Percentiles rank a stretch among this genome's conserved stretches.
Conservation (phyloP, 2,797 vertebrate species). For the Pempheris klunzingeri region DNA sequence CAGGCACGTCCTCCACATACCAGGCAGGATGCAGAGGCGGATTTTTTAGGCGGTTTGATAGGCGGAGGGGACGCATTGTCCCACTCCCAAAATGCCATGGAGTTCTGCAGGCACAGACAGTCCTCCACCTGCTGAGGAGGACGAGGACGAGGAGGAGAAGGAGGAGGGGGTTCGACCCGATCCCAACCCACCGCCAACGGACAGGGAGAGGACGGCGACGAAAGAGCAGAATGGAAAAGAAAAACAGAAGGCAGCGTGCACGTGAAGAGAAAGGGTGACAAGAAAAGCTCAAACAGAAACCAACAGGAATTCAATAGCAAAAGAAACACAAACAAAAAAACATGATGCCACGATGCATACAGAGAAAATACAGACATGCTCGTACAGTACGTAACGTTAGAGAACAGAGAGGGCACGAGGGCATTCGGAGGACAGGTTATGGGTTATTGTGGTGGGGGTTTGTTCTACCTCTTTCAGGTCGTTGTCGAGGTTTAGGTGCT, state of each 20-base stretch:
- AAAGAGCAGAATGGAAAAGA: slow-evolving; percentile 55
- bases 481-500: slow-evolving; percentile 89
- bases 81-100: slow-evolving; percentile 96
- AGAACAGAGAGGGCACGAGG: neutral
- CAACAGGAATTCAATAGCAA: neutral
- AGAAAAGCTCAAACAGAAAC: slow-evolving; percentile 10
- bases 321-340: slow-evolving; percentile 8
- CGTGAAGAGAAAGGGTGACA: slow-evolving; percentile 46
- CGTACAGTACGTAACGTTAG: neutral
- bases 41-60: slow-evolving; percentile 94
- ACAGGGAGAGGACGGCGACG: slow-evolving; percentile 36
- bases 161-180: slow-evolving; percentile 53
- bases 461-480: slow-evolving; percentile 89
- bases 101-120: slow-evolving; percentile 91
- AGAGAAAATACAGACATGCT: slow-evolving; percentile 14
- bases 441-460: fast-evolving
- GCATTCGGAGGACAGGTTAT: neutral
- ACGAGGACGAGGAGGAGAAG: slow-evolving; percentile 47
- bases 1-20: slow-evolving; percentile 88
- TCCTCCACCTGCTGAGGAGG: slow-evolving; percentile 87
- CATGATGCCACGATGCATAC: neutral
- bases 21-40: slow-evolving; percentile 94
- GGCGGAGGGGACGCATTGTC: slow-evolving; percentile 89
- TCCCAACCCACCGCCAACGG: slow-evolving; percentile 27
- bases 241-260: slow-evolving; percentile 71